Conservation (phyloP, 2,113 vertebrate species). For the Xyrauchen texanus region DNA sequence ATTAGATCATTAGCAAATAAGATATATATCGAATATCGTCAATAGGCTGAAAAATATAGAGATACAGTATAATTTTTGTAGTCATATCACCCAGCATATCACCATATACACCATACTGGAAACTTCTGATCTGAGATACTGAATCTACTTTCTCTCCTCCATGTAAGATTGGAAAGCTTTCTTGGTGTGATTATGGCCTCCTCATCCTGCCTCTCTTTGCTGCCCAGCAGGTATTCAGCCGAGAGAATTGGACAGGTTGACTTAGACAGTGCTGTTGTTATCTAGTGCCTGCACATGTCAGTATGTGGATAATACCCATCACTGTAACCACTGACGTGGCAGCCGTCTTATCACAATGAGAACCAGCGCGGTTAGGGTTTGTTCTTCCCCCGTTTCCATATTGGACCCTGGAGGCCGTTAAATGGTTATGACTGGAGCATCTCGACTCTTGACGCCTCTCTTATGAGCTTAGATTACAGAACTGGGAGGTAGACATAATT, state of each 20-base stretch:
- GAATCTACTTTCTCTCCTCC: not conserved
- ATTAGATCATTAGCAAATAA: too few relatives aligned
- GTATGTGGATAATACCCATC: constrained; percentile 62
- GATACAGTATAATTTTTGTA: too few relatives aligned
- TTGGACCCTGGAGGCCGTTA: constrained; percentile 2
- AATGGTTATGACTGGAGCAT: constrained; percentile 25
- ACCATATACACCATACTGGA: not conserved
- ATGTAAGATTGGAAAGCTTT: constrained; percentile 9
- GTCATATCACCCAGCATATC: too few relatives aligned
- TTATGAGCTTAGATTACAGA: constrained; percentile 23
- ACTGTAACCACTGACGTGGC: constrained; percentile 66
- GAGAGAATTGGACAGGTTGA: constrained; percentile 33
- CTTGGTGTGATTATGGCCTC: not conserved
- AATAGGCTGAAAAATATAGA: too few relatives aligned
- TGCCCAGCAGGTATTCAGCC: constrained; percentile 32
- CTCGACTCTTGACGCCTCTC: constrained; percentile 32
- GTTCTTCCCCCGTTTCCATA: constrained; percentile 11
- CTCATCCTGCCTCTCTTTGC: not conserved
- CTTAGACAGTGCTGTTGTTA: constrained; percentile 61
- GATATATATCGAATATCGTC: too few relatives aligned
- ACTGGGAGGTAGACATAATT: constrained; percentile 2
- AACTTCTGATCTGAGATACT: constrained; percentile 7
- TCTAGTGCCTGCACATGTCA: constrained; percentile 67
- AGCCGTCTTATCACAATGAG: constrained; percentile 58
- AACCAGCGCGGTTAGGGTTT: constrained; percentile 2